These are phyloP conservation scores for Phymastichus coffea DNA, from an alignment of 1,140 invertebrate genomes.

Conservation along the genomic window DNA sequence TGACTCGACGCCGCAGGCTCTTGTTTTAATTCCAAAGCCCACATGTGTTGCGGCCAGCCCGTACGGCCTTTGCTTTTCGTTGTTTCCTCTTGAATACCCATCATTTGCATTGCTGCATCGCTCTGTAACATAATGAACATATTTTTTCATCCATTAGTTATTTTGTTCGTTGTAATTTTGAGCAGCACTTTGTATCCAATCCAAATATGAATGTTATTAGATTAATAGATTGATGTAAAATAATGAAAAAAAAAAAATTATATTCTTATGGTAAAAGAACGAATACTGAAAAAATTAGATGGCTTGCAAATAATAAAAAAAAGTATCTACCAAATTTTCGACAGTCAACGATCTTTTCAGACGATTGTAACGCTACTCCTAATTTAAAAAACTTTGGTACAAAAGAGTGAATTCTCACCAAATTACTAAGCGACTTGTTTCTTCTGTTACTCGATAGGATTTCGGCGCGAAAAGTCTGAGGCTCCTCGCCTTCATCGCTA, in stretches of 20 bases:
- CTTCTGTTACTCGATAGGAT: constrained; percentile 59
- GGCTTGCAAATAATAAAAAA: constrained; percentile 5
- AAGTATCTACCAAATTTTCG: too few relatives aligned
- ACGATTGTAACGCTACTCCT: too few relatives aligned
- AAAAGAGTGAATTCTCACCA: too few relatives aligned
- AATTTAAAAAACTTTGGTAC: too few relatives aligned
- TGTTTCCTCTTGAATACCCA: constrained; percentile 42
- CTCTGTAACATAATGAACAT: constrained; percentile 38
- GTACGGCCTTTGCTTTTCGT: constrained; percentile 75
- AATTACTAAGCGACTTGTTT: constrained; percentile 43
- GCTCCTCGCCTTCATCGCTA: constrained; percentile 69
- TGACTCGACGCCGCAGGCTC: constrained; percentile 58
- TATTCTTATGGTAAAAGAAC: too few relatives aligned
- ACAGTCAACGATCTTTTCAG: too few relatives aligned
- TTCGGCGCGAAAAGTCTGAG: constrained; percentile 73
- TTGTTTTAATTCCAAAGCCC: constrained; percentile 85
- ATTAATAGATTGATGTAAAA: not conserved
- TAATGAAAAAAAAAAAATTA: not conserved
- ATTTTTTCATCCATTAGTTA: not conserved
- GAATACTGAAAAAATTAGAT: too few relatives aligned
- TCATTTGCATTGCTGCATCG: constrained; percentile 37
- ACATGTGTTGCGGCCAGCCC: constrained; percentile 93
- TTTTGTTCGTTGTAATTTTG: not conserved
- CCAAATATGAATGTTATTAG: not conserved
- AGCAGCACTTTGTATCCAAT: too few relatives aligned